phyloP scores from a whole-genome alignment of 2,797 vertebrate genomes.

The Cheirogaleus major region DNA sequence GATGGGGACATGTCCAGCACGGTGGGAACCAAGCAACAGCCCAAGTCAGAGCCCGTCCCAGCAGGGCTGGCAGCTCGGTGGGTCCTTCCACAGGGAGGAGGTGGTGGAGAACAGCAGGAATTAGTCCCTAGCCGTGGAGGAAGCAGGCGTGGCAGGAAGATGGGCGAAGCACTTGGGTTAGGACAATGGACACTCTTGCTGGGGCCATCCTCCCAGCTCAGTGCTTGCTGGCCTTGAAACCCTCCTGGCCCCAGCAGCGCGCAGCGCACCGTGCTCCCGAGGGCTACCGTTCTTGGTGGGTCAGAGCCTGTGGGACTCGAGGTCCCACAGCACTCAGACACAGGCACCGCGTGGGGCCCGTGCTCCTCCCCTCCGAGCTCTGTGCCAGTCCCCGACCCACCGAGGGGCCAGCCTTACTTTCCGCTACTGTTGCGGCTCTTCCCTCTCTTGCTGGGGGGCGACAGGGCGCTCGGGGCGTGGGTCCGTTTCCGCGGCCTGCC shows the following conservation, averaged over 20 bases:
- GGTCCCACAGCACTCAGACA: constrained; percentile 24
- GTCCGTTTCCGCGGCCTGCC: constrained; percentile 98
- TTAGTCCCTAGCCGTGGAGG: not conserved
- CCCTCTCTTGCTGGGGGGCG: constrained; percentile 90
- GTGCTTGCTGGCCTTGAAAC: not conserved
- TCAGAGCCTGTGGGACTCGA: constrained; percentile 32
- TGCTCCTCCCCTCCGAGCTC: constrained; percentile 81
- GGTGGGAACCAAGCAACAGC: not conserved
- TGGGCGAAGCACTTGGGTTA: accelerated
- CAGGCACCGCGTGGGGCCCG: not conserved
- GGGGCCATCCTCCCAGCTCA: not conserved
- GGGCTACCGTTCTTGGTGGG: not conserved
- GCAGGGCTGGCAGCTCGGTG: not conserved
- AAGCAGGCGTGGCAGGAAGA: not conserved
- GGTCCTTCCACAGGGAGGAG: not conserved
- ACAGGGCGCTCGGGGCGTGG: constrained; percentile 89
- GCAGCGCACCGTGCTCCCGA: not conserved
- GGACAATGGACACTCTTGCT: not conserved
- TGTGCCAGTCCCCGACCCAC: constrained; percentile 82
- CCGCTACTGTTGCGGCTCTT: constrained; percentile 93
- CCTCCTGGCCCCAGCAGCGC: not conserved
- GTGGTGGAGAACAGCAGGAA: not conserved
- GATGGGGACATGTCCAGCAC: not conserved
- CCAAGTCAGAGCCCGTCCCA: not conserved
- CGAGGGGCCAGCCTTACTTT: constrained; percentile 92